Percentiles rank a stretch among this genome's conserved stretches.
Evolutionary conservation across 2,888 invertebrate genomes (phyloP).

Genomic region (Orchesella flavescens): DNA sequence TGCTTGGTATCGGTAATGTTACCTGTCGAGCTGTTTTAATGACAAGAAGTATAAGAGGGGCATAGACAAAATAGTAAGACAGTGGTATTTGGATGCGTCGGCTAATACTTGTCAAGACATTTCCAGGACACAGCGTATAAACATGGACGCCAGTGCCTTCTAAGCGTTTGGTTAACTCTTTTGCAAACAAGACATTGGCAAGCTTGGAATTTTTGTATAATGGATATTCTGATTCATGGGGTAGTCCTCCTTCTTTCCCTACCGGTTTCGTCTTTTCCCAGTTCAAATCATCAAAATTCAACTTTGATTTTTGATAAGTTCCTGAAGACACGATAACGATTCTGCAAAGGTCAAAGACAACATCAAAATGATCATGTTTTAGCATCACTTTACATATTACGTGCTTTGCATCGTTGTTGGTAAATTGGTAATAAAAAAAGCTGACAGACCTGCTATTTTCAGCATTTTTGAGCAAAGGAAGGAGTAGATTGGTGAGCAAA

Average conservation of each 20-base stretch:
- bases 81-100: conserved; percentile 32
- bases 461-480: conserved; percentile 81
- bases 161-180: conserved; percentile 73
- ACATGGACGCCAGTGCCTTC: conserved; percentile 75
- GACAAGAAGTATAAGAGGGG: conserved; percentile 28
- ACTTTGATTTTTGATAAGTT: conserved; percentile 73
- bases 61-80: background rate
- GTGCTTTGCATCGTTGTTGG: background rate
- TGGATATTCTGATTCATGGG: conserved; percentile 29
- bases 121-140: conserved; percentile 66
- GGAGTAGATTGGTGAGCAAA: conserved; percentile 84
- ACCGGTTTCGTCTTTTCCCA: conserved; percentile 63
- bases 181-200: conserved; percentile 74
- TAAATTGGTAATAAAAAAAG: background rate
- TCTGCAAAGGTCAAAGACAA: conserved; percentile 73
- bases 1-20: too few species aligned
- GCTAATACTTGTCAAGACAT: conserved; percentile 64
- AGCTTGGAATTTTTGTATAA: conserved; percentile 74
- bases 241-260: background rate
- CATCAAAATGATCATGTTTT: background rate
- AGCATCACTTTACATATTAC: conserved; percentile 58
- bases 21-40: conserved; percentile 58
- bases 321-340: conserved; percentile 75
- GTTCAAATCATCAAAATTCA: conserved; percentile 73
- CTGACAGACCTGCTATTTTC: conserved; percentile 80